These are phyloP conservation scores for Gnathonemus longibarbis DNA, from an alignment of 2,113 vertebrate species.

Conservation along the genomic window DNA sequence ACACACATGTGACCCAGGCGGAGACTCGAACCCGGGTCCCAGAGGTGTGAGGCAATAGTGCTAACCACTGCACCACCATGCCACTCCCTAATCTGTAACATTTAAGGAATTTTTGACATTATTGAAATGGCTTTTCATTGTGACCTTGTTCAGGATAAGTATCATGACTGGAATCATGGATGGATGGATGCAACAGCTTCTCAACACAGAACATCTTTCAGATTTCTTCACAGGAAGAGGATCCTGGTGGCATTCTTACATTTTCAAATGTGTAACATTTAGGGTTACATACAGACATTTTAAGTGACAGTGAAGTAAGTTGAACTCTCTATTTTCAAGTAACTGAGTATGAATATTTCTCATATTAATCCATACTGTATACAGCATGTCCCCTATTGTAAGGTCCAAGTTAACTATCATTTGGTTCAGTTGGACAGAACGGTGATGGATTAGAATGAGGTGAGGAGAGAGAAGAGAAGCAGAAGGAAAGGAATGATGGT, in stretches of 20 bases:
- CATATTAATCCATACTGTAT: background rate
- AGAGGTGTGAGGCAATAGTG: no score
- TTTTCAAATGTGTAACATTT: background rate
- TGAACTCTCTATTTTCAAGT: background rate
- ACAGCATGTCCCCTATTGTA: background rate
- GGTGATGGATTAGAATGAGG: background rate
- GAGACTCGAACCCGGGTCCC: no score
- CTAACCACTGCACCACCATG: no score
- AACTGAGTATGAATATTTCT: background rate
- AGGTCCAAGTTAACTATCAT: background rate
- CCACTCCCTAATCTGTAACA: no score
- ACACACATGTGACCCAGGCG: no score
- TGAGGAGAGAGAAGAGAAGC: background rate
- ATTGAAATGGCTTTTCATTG: background rate
- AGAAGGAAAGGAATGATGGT: background rate
- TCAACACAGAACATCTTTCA: background rate
- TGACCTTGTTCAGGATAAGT: background rate
- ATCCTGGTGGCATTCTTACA: background rate
- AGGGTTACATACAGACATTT: background rate
- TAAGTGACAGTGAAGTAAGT: background rate
- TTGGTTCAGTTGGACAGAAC: background rate
- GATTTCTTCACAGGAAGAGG: background rate
- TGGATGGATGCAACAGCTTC: background rate
- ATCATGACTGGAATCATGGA: background rate
- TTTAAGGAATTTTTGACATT: background rate